Evolutionary conservation across 1,140 invertebrate genomes (phyloP), one percentile per base, ranked within the genome.

Genomic region (Elymnias hypermnestra): DNA sequence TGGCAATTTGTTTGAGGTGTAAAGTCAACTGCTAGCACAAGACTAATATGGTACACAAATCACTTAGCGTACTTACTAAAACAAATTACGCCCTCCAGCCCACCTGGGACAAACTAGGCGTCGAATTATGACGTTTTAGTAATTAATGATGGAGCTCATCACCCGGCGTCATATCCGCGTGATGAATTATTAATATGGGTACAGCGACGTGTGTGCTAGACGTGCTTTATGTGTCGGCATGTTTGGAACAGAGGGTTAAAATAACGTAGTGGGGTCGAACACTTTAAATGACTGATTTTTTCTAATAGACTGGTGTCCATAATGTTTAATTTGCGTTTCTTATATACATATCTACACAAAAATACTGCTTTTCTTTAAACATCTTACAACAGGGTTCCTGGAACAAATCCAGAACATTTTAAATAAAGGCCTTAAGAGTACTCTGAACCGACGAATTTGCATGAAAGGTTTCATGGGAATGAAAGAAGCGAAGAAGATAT

Each of bases 81-180:
- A 50, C 47, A 47, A 48, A 57, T 57, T 53, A 46, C 59, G 50
- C 41, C 55, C 42, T 53, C 58, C 50, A 55, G 14, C 43, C 52
- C 66, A 71, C 73, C 68, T 72, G 69, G 54, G 56, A 56, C 58
- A 36, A 41, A 50, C 56, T 55, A 46, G 53, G 52, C 55, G 41
- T 59, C 57, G 40, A 63, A 61, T 58, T 65, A 63, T 69, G 60
- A 65, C 53, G 48, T 62, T 57, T 60, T 61, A 63, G 49, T 63
- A 55, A 74, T 74, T 72, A 71, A 75, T 72, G 53, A 54, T 37
- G 26, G 50, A 49, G 45, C 49, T 48, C 45, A 53, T 53, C 50
- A 49, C 36, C 23, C 49, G 35, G 35, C 43, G 53, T 47, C 53
- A 51, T 51, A 51, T 36, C 49, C 40, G 31, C 48, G 39, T 28